Conservation (phyloP, 1,140 invertebrate species). For the Xylocopa sonorina region DNA sequence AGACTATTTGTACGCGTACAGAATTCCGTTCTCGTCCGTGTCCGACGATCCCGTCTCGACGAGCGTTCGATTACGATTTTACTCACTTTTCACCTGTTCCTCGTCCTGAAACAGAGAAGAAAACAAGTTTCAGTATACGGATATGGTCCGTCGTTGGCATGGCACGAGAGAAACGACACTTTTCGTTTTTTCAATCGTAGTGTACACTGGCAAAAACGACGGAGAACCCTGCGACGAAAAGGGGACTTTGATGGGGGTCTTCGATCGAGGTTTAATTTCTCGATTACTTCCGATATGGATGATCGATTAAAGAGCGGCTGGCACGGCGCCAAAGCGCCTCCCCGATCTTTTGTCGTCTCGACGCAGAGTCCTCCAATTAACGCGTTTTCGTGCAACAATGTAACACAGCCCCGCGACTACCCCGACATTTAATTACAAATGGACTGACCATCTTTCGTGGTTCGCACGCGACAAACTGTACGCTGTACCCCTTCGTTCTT, state of each 20-base stretch:
- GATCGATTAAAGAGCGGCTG: slow-evolving; percentile 17
- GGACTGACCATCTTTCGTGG: slow-evolving; percentile 44
- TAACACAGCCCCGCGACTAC: background rate
- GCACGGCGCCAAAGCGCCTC: background rate
- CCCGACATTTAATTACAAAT: background rate
- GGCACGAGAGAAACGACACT: background rate
- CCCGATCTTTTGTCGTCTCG: background rate
- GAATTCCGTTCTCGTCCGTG: background rate
- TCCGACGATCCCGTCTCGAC: background rate
- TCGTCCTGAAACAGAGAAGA: slow-evolving; percentile 83
- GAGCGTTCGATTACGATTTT: background rate
- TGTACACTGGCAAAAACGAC: background rate
- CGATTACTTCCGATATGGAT: slow-evolving; percentile 16
- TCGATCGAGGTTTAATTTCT: slow-evolving; percentile 9
- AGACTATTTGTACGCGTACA: slow-evolving; percentile 17
- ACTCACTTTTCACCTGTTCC: slow-evolving; percentile 85
- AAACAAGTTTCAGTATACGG: background rate
- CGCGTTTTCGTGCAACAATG: background rate
- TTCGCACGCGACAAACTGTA: background rate
- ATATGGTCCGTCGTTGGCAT: background rate
- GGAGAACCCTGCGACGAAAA: background rate
- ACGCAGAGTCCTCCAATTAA: slow-evolving; percentile 9
- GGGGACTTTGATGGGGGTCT: background rate
- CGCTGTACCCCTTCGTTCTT: slow-evolving; percentile 46
- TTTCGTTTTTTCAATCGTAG: background rate